Percentiles rank a stretch among this genome's conserved stretches.
Conservation (phyloP, 2,113 vertebrate genomes). For the Eulacestoma nigropectus region DNA sequence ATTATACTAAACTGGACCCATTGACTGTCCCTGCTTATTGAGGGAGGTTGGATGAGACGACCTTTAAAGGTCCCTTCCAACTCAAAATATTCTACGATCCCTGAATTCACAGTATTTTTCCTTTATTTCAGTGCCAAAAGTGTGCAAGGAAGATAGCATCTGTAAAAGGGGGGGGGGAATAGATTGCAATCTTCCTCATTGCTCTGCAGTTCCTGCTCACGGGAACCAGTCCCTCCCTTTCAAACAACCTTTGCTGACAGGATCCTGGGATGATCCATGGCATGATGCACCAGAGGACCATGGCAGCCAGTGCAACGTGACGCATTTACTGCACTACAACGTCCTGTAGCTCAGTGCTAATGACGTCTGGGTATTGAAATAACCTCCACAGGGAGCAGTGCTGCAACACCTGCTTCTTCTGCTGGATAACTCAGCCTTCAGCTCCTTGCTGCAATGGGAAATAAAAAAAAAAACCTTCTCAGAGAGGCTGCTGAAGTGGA, state of each 20-base stretch:
- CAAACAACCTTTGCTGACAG: slow-evolving; percentile 71
- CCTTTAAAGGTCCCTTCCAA: background rate
- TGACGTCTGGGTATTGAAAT: slow-evolving; percentile 66
- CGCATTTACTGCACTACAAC: slow-evolving; percentile 58
- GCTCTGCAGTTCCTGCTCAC: background rate
- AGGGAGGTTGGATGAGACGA: background rate
- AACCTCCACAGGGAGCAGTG: slow-evolving; percentile 53
- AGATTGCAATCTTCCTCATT: background rate
- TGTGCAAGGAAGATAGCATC: fast-evolving
- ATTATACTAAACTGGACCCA: background rate
- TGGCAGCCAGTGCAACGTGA: slow-evolving; percentile 41
- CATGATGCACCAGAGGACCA: slow-evolving; percentile 37
- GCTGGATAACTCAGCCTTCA: slow-evolving; percentile 14
- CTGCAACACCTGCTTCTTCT: slow-evolving; percentile 65
- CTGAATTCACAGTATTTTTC: background rate
- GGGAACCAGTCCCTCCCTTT: slow-evolving; percentile 38
- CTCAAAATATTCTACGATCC: background rate
- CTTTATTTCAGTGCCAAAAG: background rate
- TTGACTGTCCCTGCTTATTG: background rate
- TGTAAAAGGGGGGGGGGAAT: background rate
- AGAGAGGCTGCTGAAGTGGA: background rate
- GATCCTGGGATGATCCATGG: slow-evolving; percentile 37
- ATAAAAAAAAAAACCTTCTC: background rate
- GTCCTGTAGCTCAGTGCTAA: slow-evolving; percentile 62
- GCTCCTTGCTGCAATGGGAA: background rate